These are phyloP conservation scores for Drosophila nikananu DNA, from an alignment of 1,140 invertebrate species.

Conservation along the genomic window DNA sequence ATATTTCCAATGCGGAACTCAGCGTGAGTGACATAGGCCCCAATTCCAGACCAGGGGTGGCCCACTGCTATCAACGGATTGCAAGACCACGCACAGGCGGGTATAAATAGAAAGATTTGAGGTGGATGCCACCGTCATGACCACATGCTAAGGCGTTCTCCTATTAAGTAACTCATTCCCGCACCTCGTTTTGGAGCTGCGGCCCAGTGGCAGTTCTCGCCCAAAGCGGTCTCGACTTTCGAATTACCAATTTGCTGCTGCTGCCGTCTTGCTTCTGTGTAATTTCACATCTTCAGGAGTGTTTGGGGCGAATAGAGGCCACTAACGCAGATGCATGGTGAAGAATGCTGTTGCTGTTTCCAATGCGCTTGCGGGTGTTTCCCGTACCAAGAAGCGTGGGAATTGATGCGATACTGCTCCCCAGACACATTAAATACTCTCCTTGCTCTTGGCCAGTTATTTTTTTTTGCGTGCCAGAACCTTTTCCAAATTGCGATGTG, in stretches of 20 bases:
- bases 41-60: slow-evolving; percentile 5
- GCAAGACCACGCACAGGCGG: slow-evolving; percentile 7
- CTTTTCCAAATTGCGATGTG: slow-evolving; percentile 28
- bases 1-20: slow-evolving; percentile 19
- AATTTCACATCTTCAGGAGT: slow-evolving; percentile 41
- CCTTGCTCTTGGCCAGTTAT: neutral
- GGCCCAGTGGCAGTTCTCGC: slow-evolving; percentile 24
- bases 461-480: slow-evolving; percentile 52
- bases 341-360: slow-evolving; percentile 5
- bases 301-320: slow-evolving; percentile 44
- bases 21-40: slow-evolving; percentile 24
- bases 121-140: slow-evolving; percentile 22
- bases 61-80: slow-evolving; percentile 4
- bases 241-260: slow-evolving; percentile 56
- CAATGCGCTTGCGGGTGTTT: slow-evolving; percentile 60
- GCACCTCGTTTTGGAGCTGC: slow-evolving; percentile 9
- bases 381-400: slow-evolving; percentile 62
- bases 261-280: slow-evolving; percentile 51
- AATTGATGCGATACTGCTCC: slow-evolving; percentile 33
- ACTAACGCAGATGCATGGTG: slow-evolving; percentile 6
- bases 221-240: slow-evolving; percentile 74
- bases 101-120: slow-evolving; percentile 42
- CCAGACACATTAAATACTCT: slow-evolving; percentile 27
- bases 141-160: slow-evolving; percentile 52
- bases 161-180: slow-evolving; percentile 41